These are phyloP conservation scores for Boulengeromyrus knoepffleri DNA, from an alignment of 2,113 vertebrate genomes.

Conservation along the genomic window DNA sequence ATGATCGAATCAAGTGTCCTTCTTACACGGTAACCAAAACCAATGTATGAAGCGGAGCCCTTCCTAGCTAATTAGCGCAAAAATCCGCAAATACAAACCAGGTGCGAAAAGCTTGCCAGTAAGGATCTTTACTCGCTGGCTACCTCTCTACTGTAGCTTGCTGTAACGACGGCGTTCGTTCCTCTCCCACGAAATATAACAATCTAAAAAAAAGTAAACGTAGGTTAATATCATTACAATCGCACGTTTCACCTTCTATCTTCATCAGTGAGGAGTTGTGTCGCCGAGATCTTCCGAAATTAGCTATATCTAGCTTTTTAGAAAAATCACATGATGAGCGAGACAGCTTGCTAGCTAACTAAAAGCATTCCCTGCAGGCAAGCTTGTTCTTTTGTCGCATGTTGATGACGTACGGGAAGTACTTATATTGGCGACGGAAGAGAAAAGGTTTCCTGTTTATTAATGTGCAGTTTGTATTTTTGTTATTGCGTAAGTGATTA, in stretches of 20 bases:
- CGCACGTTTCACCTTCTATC: constrained; percentile 24
- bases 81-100: neutral
- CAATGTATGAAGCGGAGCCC: neutral
- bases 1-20: neutral
- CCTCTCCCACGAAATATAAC: neutral
- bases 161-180: neutral
- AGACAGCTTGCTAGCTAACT: constrained; percentile 17
- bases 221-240: constrained; percentile 9
- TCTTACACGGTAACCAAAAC: neutral
- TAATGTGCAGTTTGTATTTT: neutral
- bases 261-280: constrained; percentile 23
- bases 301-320: constrained; percentile 5
- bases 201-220: neutral
- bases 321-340: constrained; percentile 22
- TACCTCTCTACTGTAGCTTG: constrained; percentile 1
- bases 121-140: neutral
- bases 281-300: constrained; percentile 21
- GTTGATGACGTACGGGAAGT: constrained; percentile 13
- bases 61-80: neutral
- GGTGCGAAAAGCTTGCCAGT: neutral
- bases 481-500: neutral
- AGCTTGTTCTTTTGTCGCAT: constrained; percentile 16
- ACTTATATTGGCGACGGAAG: constrained; percentile 12
- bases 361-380: constrained; percentile 5
- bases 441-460: neutral